Evolutionary conservation across 2,797 vertebrate species (phyloP), one percentile per base, ranked within the genome.

Genomic region (Gymnoscopelus microlampas): DNA sequence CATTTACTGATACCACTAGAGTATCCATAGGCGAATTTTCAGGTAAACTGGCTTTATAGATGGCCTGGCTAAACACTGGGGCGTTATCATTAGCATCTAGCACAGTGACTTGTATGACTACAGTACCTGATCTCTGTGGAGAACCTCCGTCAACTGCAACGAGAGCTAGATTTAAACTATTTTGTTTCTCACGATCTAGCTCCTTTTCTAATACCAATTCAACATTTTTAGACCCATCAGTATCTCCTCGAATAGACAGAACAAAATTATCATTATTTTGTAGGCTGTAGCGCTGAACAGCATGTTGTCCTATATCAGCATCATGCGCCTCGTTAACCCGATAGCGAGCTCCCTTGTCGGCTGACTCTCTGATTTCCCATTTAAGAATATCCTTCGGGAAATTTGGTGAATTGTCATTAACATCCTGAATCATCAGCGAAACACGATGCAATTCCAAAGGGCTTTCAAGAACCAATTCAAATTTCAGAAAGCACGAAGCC

Each of bases 181-280:
- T 26, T 23, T 90, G 64, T 5, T 81, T 65, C 66, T 90, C 89
- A 39, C 88, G 85, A 65, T 92, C 91, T 3, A 92, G 26, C 63
- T 90, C 89, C 53, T 87, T 88, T 6, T 91, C 78, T 32, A 91
- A 78, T 1, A 91, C 66, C 1, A 91, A 53, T 49, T 92, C 90
- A 0, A 83, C 64, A 0, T 78, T 87, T 49, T 86, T 88, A 2
- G 79, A 70, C 6, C 86, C 87, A 48, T 85, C 81, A 3, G 56
- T 3, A 5, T 73, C 76, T 1, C 79, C 71, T 32, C 73, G 69
- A 7, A 85, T 74, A 19, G 48, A 62, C 3, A 91, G 77, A 56
- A 65, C 1, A 54, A 91, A 92, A 70, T 91, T 48, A 0, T 72
- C 70, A 24, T 91, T 92, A 0, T 69, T 76, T 64, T 91, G 32